Percentiles rank a stretch among this genome's conserved stretches.
Conservation (phyloP, 2,888 invertebrate species). For the Trissolcus japonicus region DNA sequence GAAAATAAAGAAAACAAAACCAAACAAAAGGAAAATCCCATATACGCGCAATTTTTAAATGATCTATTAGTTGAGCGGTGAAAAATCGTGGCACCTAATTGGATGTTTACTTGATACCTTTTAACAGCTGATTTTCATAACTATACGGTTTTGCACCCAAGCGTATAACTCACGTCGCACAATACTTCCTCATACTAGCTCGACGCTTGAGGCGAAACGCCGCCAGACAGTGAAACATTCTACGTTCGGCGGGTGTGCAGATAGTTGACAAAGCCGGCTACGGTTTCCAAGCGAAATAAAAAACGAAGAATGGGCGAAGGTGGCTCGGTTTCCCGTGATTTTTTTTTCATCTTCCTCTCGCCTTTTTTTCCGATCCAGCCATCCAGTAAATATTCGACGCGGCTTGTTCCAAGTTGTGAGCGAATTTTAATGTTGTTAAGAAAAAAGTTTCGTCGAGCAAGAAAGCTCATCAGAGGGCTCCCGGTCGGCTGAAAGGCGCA, state of each 20-base stretch:
- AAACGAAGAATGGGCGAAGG: constrained; percentile 37
- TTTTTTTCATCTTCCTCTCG: constrained; percentile 9
- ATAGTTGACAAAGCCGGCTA: constrained; percentile 53
- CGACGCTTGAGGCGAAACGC: constrained; percentile 43
- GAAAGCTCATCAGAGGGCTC: constrained; percentile 64
- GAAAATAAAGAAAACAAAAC: no score
- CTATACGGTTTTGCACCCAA: constrained; percentile 30
- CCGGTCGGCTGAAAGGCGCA: constrained; percentile 38
- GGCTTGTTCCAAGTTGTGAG: constrained; percentile 59
- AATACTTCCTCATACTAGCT: constrained; percentile 52
- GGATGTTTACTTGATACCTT: neutral
- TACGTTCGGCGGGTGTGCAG: constrained; percentile 30
- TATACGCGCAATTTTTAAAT: no score
- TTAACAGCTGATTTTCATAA: constrained; percentile 29
- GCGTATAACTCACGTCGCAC: constrained; percentile 31
- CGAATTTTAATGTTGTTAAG: constrained; percentile 65
- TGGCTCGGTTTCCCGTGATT: constrained; percentile 36
- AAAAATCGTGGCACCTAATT: no score
- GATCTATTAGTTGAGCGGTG: no score
- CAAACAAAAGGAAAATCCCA: no score
- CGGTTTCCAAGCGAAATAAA: constrained; percentile 47
- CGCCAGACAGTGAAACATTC: constrained; percentile 51
- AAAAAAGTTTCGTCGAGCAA: constrained; percentile 62
- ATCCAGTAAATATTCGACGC: constrained; percentile 61
- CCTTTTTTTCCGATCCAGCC: constrained; percentile 48